Base-by-base conservation (phyloP, 2,797 vertebrate genomes). In the Muscicapa striata region DNA sequence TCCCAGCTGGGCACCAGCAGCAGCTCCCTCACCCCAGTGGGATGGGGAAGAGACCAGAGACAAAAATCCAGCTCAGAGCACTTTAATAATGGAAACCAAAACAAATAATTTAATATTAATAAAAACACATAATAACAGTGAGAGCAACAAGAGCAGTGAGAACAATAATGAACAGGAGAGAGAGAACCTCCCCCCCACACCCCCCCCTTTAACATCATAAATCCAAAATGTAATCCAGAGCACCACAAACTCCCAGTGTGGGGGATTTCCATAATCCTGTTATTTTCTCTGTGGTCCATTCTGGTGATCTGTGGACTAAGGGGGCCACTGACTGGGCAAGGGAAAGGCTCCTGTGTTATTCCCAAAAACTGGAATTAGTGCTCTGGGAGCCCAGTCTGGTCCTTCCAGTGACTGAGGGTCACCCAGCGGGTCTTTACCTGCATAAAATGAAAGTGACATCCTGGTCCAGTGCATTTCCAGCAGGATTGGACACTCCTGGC, bases 301-400 rank as follows among this genome's bases (percentile, higher is more conserved):
- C 40, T 20, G 32, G 49, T 12, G 4, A 43, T 77, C 15, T 43
- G 11, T 49, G 72, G 29, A 10, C 13, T 15, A 95, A 99, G 97
- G 98, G 98, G 98, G 96, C 99, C 97, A 98, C 98, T 98, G 98
- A 98, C 40, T 99, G 87, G 99, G 99, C 96, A 99, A 97, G 74
- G 97, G 98, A 95, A 99, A 98, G 16, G 98, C 98, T 97, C 36
- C 36, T 98, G 98, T 98, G 22, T 98, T 98, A 97, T 98, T 98
- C 98, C 99, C 99, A 99, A 99, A 88, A 30, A 38, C 49, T 51
- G 38, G 75, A 63, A 63, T 41, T 29, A 20, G 97, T 97, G 86
- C 26, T n/a, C 49, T 32, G n/a, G 40, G 81, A 84, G 91, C 63
- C 73, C 34, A 85, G 76, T 86, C 93, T 84, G 76, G 22, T 19